Conservation (phyloP, 2,888 invertebrate genomes). For the Volucella inanis region DNA sequence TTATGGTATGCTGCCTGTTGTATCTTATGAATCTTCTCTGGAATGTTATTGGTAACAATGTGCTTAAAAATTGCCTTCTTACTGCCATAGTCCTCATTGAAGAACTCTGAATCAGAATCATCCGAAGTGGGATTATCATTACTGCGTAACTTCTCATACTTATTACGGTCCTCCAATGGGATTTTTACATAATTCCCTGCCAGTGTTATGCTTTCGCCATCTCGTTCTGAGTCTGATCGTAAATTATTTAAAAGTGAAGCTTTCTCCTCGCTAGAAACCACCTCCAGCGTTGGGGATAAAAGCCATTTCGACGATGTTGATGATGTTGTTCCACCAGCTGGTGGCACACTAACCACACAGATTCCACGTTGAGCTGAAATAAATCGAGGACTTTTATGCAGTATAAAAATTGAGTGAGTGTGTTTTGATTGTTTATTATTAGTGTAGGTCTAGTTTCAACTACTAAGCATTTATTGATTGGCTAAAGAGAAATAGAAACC, state of each 20-base stretch:
- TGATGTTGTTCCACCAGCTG: constrained; percentile 78
- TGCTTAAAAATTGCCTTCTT: constrained; percentile 82
- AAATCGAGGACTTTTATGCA: constrained; percentile 83
- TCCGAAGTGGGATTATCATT: constrained; percentile 85
- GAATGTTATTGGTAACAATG: constrained; percentile 84
- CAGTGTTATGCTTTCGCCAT: constrained; percentile 78
- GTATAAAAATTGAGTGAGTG: constrained; percentile 80
- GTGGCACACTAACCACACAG: constrained; percentile 57
- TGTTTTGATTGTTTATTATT: constrained; percentile 45
- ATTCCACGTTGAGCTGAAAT: constrained; percentile 77
- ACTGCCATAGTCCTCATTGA: constrained; percentile 80
- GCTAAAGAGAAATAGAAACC: constrained; percentile 36
- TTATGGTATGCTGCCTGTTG: constrained; percentile 84
- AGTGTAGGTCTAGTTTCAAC: constrained; percentile 64
- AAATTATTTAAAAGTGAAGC: constrained; percentile 81
- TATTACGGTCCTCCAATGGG: constrained; percentile 88
- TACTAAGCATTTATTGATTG: constrained; percentile 76
- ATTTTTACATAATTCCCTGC: constrained; percentile 85
- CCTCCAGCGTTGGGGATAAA: constrained; percentile 82
- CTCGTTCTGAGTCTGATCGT: constrained; percentile 80
- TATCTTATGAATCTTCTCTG: constrained; percentile 84
- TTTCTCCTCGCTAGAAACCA: constrained; percentile 81
- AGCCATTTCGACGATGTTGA: constrained; percentile 82
- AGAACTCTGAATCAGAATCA: constrained; percentile 84
- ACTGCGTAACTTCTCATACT: constrained; percentile 89